Evolutionary conservation across 1,140 invertebrate genomes (phyloP), one percentile per base, ranked within the genome.

Genomic region (Ips typographus): DNA sequence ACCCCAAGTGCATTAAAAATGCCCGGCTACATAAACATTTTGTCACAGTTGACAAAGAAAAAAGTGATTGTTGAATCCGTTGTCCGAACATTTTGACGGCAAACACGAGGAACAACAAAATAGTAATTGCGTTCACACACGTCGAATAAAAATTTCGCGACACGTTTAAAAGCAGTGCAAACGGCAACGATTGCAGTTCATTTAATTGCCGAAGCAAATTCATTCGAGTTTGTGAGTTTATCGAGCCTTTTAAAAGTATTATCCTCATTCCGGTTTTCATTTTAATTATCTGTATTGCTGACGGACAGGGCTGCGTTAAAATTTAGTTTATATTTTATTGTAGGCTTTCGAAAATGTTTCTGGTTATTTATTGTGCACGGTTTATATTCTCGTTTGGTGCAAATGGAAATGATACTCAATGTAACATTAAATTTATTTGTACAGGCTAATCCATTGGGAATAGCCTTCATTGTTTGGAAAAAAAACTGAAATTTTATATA

Each of bases 171-270:
- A 62, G 60, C 60, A 36, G 43, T 62, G 60, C 60, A 62, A 62
- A 62, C 60, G 43, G 38, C 60, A 62, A 62, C 40, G 44, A 62
- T 62, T 62, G 60, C 60, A 62, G 60, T 62, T 62, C 60, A 62
- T 62, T 62, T 62, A 62, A 49, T 62, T 62, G 60, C 43, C 60
- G n/a, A 41, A 62, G 44, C 60, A 51, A 62, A 62, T 62, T 62
- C 60, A 47, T 62, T 39, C 43, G 60, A 62, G 51, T 62, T 62
- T 62, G 43, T 47, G 60, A 49, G 60, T 62, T 62, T 62, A 62
- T 62, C 60, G 39, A 62, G 43, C 60, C 37, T 37, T 62, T 62
- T 62, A 62, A 62, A 62, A 62, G 60, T 62, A 62, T 62, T 62
- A 62, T 62, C 60, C 60, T 47, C 44, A 47, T 47, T 43, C 57